These are phyloP conservation scores for Hystrix brachyura DNA, from an alignment of 2,113 vertebrate species.

Conservation along the genomic window DNA sequence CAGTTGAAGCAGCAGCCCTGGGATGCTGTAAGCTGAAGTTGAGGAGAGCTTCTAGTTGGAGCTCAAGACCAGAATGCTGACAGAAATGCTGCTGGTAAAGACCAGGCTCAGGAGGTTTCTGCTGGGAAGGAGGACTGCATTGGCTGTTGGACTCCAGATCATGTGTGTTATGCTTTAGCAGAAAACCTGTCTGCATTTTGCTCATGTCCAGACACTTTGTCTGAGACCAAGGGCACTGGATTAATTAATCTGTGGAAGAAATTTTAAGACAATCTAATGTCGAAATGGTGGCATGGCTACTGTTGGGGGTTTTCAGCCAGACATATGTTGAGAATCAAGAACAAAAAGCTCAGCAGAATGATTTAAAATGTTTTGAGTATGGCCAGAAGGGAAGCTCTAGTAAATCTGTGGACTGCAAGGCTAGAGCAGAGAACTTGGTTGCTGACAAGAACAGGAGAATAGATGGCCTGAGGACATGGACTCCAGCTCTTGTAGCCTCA, in stretches of 20 bases:
- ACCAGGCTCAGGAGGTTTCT: neutral
- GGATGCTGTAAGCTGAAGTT: neutral
- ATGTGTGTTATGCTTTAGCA: neutral
- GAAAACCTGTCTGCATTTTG: neutral
- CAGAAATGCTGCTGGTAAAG: neutral
- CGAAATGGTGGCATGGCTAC: neutral
- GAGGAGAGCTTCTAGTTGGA: neutral
- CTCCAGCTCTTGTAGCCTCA: no score
- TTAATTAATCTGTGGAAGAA: neutral
- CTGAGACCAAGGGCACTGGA: neutral
- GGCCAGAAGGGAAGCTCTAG: no score
- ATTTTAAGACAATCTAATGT: neutral
- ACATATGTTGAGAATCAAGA: neutral
- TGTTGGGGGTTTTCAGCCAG: neutral
- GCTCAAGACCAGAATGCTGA: neutral
- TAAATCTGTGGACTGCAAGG: no score
- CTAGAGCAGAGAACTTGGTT: no score
- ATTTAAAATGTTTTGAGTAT: no score
- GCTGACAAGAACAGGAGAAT: no score
- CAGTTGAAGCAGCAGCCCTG: neutral
- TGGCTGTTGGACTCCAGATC: neutral
- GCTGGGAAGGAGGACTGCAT: neutral
- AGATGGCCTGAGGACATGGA: no score
- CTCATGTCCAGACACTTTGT: neutral
- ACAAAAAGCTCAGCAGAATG: neutral